Evolutionary conservation across 1,140 invertebrate species (phyloP).

Genomic region (Cotesia vestalis): DNA sequence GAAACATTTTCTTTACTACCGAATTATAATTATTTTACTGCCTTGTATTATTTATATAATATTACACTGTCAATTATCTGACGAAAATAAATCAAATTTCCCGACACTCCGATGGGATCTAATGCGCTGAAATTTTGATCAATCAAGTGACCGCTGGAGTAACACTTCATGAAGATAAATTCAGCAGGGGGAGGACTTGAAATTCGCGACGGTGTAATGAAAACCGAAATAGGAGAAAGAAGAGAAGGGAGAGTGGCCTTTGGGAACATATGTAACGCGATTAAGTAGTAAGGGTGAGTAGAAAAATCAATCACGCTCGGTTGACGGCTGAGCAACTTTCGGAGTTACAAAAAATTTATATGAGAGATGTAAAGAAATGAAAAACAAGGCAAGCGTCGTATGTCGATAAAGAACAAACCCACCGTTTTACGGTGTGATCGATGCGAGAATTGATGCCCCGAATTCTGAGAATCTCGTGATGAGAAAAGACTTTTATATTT

Average conservation of each 20-base stretch:
- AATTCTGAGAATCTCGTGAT: conserved; percentile 27
- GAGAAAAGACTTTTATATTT: not conserved
- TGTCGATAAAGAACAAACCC: conserved; percentile 46
- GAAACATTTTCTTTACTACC: not conserved
- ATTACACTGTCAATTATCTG: not conserved
- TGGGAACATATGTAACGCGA: conserved; percentile 49
- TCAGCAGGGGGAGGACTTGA: too few relatives aligned
- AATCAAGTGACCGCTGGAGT: too few relatives aligned
- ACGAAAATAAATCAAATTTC: too few relatives aligned
- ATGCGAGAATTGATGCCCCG: conserved; percentile 31
- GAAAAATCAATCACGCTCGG: conserved; percentile 56
- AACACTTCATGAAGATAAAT: too few relatives aligned
- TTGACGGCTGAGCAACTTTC: conserved; percentile 48
- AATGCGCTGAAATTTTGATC: too few relatives aligned
- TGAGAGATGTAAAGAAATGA: conserved; percentile 6
- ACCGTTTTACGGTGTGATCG: conserved; percentile 42
- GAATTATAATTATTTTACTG: too few relatives aligned
- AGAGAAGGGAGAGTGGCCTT: conserved; percentile 24
- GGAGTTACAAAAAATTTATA: conserved; percentile 14
- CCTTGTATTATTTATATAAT: too few relatives aligned
- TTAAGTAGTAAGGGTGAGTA: conserved; percentile 36
- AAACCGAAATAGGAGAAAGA: not conserved
- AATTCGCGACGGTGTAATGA: too few relatives aligned
- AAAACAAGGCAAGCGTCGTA: conserved; percentile 37
- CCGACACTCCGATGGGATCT: too few relatives aligned